Percentiles rank a stretch among this genome's conserved stretches.
These are phyloP conservation scores for Netelia virgata DNA, from an alignment of 2,888 invertebrate genomes.

Conservation along the genomic window DNA sequence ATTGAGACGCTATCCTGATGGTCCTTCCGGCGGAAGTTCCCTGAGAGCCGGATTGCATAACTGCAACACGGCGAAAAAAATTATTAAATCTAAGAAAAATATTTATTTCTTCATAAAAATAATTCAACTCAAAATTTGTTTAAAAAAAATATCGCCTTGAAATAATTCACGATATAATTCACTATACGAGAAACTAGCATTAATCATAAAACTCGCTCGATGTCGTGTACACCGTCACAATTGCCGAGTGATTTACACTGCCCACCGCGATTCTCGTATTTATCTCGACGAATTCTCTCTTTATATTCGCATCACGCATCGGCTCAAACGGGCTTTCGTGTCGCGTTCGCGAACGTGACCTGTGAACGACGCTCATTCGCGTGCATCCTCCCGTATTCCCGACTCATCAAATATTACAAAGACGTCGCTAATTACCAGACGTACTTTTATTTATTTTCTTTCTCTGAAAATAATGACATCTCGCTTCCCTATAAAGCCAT, in stretches of 20 bases:
- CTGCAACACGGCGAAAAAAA: slow-evolving; percentile 68
- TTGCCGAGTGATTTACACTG: slow-evolving; percentile 47
- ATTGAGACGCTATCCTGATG: slow-evolving; percentile 79
- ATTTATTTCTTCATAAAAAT: background rate
- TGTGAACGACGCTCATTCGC: background rate
- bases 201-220: slow-evolving; percentile 17
- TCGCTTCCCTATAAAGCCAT: background rate
- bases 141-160: too few relatives aligned
- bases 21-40: slow-evolving; percentile 75
- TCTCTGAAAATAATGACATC: background rate
- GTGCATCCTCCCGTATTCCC: background rate
- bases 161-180: background rate
- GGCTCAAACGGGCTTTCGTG: slow-evolving; percentile 6
- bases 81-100: background rate
- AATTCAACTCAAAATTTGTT: background rate
- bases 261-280: slow-evolving; percentile 37
- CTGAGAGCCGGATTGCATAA: slow-evolving; percentile 75
- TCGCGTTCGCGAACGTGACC: slow-evolving; percentile 20
- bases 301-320: slow-evolving; percentile 34
- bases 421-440: background rate
- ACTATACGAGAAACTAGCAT: background rate
- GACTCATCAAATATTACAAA: background rate
- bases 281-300: slow-evolving; percentile 2
- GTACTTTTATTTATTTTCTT: background rate
- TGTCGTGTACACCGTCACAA: slow-evolving; percentile 39